A percentile compares a stretch with the other conserved stretches of the same genome.
Conservation (phyloP, 2,113 vertebrate species). For the Naja naja region DNA sequence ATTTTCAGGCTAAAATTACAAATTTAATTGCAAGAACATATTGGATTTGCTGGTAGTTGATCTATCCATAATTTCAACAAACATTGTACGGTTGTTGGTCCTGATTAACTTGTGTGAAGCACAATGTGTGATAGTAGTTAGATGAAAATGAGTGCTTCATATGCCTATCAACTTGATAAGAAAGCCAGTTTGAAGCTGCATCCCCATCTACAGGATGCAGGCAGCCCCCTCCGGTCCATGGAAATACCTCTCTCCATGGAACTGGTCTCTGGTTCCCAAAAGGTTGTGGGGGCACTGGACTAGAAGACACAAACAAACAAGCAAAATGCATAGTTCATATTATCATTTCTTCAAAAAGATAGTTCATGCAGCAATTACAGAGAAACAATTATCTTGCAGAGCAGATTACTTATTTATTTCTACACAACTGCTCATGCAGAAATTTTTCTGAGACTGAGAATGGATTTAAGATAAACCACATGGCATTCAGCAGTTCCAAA, state of each 20-base stretch:
- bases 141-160: neutral
- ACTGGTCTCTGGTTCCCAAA: too few relatives aligned
- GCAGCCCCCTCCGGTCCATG: too few relatives aligned
- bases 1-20: neutral
- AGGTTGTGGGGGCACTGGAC: neutral
- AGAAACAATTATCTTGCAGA: constrained; percentile 9
- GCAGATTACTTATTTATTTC: constrained; percentile 38
- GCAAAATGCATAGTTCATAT: neutral
- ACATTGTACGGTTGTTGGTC: neutral
- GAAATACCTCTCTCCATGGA: too few relatives aligned
- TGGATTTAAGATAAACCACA: constrained; percentile 44
- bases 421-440: constrained; percentile 24
- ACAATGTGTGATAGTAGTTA: neutral
- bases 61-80: neutral
- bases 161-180: neutral
- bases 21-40: neutral
- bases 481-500: constrained; percentile 24
- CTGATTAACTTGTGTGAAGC: neutral
- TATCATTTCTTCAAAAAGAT: constrained; percentile 38
- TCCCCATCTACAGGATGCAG: too few relatives aligned
- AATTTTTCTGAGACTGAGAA: constrained; percentile 21
- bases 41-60: neutral
- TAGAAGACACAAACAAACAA: neutral
- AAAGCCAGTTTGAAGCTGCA: neutral
- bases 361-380: constrained; percentile 43